A percentile compares a stretch with the other conserved stretches of the same genome.
phyloP scores from a whole-genome alignment of 2,888 invertebrate genomes.

The Hirtodrosophila confusa region DNA sequence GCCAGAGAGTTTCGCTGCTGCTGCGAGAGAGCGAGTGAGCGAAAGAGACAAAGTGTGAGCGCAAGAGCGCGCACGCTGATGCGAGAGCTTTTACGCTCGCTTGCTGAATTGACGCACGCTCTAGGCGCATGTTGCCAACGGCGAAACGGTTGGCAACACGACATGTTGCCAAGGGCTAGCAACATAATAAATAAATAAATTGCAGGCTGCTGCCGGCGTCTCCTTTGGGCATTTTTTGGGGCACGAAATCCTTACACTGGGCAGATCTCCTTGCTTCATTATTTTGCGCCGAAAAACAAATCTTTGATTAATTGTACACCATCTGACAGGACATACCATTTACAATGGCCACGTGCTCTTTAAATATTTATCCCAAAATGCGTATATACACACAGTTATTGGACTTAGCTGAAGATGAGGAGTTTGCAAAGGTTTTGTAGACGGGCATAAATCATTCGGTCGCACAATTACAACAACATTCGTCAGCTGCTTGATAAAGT shows the following conservation, averaged over 20 bases:
- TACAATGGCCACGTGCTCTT: slow-evolving; percentile 77
- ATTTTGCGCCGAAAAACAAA: slow-evolving; percentile 58
- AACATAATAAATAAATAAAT: background rate
- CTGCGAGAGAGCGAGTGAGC: slow-evolving; percentile 5
- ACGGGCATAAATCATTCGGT: too few species aligned
- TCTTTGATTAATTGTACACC: slow-evolving; percentile 76
- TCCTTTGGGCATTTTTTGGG: slow-evolving; percentile 19
- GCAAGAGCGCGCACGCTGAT: background rate
- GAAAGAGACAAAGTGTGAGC: background rate
- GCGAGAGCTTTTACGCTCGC: slow-evolving; percentile 3
- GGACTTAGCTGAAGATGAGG: background rate
- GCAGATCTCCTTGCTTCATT: slow-evolving; percentile 24
- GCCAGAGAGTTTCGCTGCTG: slow-evolving; percentile 3
- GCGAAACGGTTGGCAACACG: slow-evolving; percentile 5
- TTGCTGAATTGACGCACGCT: slow-evolving; percentile 44
- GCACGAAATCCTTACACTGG: slow-evolving; percentile 7
- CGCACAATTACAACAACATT: too few species aligned
- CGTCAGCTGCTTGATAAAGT: too few species aligned
- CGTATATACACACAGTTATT: background rate
- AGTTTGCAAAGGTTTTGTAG: too few species aligned
- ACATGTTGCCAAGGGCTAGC: background rate
- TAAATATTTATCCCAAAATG: slow-evolving; percentile 66
- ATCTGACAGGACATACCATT: slow-evolving; percentile 73
- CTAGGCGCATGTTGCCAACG: slow-evolving; percentile 12
- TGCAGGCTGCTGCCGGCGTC: slow-evolving; percentile 6